A percentile compares a stretch with the other conserved stretches of the same genome.
Conservation (phyloP, 2,113 vertebrate species). For the Coptodon bakossiorum region DNA sequence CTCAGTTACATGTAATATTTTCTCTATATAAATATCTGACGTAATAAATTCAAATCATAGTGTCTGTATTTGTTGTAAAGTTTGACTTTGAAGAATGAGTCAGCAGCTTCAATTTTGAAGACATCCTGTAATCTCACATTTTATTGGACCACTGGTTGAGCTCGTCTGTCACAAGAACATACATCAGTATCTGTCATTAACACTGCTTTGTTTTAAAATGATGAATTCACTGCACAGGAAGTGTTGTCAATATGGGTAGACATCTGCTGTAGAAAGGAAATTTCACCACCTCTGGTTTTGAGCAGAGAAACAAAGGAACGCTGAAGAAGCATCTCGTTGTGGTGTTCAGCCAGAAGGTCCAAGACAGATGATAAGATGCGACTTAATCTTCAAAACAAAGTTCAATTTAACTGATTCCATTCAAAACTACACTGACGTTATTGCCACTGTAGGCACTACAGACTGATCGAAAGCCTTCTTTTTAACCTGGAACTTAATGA, state of each 20-base stretch:
- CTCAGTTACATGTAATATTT: neutral
- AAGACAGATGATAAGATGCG: neutral
- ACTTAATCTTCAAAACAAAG: neutral
- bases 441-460: neutral
- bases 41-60: neutral
- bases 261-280: constrained; percentile 3
- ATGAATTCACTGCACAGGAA: constrained; percentile 13
- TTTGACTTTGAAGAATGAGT: neutral
- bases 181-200: constrained; percentile 12
- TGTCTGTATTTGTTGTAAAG: neutral
- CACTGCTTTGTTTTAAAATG: constrained; percentile 24
- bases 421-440: neutral
- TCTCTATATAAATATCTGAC: neutral
- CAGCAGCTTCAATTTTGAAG: neutral
- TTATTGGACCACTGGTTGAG: constrained; percentile 49
- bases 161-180: constrained; percentile 28
- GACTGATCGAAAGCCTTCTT: neutral
- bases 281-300: neutral
- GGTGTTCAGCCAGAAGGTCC: neutral
- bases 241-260: neutral
- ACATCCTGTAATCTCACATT: constrained; percentile 53
- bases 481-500: neutral
- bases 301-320: neutral
- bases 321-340: neutral
- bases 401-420: neutral